Base-by-base conservation (phyloP, 2,888 invertebrate species). In the Embidobia sp. region DNA sequence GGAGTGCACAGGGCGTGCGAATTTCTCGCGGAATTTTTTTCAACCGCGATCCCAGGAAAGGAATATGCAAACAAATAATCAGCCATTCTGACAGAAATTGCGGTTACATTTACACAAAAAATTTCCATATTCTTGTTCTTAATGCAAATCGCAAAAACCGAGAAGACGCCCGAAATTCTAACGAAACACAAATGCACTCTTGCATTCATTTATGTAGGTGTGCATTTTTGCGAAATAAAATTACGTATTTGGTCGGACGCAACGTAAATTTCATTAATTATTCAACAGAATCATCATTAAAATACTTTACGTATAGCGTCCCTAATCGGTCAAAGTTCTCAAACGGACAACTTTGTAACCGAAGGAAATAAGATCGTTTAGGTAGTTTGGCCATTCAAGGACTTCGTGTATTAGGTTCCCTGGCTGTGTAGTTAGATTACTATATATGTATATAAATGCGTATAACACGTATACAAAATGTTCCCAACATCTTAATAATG, bases 321-420 rank as follows among this genome's bases (percentile, higher is more conserved):
- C 26, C 46, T 61, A 61, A 35, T 37, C 35, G 61, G 27, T 11
- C 18, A 18, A 57, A 57, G 42, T 57, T 57, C 1, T 8, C 37
- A 37, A 59, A 46, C 46, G 44, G 29, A 48, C 37, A 61, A 61
- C 48, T 61, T 37, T 19, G 37, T 37, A 46, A 59, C 33, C 46
- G 26, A 29, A 29, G 61, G 61, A 61, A 61, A 61, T 48, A 61
- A 61, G 46, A 46, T 46, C 59, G 59, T 59, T 59, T 59, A 35
- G 19, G 44, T 59, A 46, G 46, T 46, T 59, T 59, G 59, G 46
- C 33, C 46, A 46, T 46, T 59, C 35, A 35, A 26, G 33, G 59
- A 59, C 59, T 59, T 59, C 46, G 59, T 35, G 46, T 35, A 59
- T 59, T 59, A 35, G 46, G 10, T 46, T 59, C 59, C 46, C 46